Evolutionary conservation across 2,888 invertebrate species (phyloP).

Genomic region (Rhaphigaster nebulosa): DNA sequence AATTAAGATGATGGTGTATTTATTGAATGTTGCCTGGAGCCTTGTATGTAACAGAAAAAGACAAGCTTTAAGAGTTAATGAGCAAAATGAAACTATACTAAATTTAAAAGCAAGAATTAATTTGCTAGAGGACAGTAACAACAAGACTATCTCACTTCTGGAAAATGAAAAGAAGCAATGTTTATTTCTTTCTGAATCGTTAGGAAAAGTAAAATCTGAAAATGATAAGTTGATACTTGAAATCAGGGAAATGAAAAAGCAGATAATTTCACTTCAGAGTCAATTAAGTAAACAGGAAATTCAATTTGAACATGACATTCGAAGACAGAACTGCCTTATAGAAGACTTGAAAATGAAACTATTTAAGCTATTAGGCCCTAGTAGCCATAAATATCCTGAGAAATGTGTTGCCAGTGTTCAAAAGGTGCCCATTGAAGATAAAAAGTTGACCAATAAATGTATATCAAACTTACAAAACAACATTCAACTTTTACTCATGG

Average conservation of each 20-base stretch:
- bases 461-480: slow-evolving; percentile 20
- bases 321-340: slow-evolving; percentile 31
- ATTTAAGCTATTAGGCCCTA: background rate
- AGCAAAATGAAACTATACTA: slow-evolving; percentile 8
- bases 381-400: background rate
- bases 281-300: slow-evolving; percentile 23
- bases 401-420: background rate
- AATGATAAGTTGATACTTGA: background rate
- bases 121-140: background rate
- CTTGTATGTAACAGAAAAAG: slow-evolving; percentile 17
- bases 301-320: slow-evolving; percentile 42
- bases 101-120: slow-evolving; percentile 13
- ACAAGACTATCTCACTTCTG: background rate
- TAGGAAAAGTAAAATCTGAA: slow-evolving; percentile 3
- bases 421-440: background rate
- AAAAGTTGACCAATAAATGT: background rate
- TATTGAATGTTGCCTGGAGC: slow-evolving; percentile 23
- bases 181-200: background rate
- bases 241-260: slow-evolving; percentile 2
- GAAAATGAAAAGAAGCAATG: slow-evolving; percentile 32
- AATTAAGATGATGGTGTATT: slow-evolving; percentile 9
- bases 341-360: slow-evolving; percentile 9
- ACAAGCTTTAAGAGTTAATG: slow-evolving; percentile 42
- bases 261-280: background rate
- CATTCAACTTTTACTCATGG: slow-evolving; percentile 32